These are phyloP conservation scores for Rynchops niger DNA, from an alignment of 2,113 vertebrate genomes.

Conservation along the genomic window DNA sequence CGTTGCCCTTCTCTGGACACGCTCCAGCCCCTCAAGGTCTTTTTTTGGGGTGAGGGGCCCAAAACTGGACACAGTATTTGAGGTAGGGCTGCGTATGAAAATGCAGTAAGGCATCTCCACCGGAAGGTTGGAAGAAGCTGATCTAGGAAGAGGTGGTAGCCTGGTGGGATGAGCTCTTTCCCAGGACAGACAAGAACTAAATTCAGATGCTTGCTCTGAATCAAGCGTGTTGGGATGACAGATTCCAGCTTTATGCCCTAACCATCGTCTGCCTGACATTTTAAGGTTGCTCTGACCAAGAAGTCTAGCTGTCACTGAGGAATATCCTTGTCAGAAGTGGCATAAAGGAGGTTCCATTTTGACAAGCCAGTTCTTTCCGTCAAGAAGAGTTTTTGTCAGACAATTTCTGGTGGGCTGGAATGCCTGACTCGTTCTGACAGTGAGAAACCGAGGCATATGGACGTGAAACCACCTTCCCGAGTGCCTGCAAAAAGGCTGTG, in stretches of 20 bases:
- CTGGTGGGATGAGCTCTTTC: background rate
- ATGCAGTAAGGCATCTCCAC: background rate
- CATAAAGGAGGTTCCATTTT: background rate
- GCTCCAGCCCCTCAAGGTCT: background rate
- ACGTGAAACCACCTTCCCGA: background rate
- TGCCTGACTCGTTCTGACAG: background rate
- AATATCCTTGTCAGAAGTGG: background rate
- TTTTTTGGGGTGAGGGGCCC: background rate
- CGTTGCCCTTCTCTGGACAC: background rate
- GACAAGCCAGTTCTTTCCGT: background rate
- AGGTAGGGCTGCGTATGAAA: background rate
- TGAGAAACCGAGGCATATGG: background rate
- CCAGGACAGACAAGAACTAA: background rate
- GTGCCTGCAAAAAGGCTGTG: fast-evolving
- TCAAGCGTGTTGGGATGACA: background rate
- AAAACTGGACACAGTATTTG: background rate
- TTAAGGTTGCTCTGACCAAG: background rate
- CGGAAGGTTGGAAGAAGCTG: background rate
- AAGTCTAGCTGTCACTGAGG: background rate
- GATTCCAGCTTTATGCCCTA: background rate
- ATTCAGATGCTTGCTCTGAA: background rate
- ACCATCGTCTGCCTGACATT: background rate
- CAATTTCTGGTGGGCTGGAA: background rate
- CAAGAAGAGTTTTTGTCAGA: background rate
- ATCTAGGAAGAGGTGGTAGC: background rate